These are phyloP conservation scores for Catharus fuscescens DNA, from an alignment of 2,113 vertebrate species.

Conservation along the genomic window DNA sequence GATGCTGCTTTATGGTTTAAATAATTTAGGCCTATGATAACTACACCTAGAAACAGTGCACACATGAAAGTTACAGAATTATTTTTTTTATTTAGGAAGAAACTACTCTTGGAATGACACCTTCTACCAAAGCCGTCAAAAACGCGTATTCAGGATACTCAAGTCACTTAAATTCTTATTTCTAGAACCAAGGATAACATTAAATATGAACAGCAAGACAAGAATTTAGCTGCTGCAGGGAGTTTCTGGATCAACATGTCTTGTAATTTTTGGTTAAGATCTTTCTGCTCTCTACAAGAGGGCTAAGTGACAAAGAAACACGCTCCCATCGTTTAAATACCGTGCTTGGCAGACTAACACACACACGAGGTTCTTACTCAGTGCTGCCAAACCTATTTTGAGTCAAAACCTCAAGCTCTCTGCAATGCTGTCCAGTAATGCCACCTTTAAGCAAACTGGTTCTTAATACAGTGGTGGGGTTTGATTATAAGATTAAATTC, in stretches of 20 bases:
- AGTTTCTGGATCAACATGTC: neutral
- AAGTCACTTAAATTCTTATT: neutral
- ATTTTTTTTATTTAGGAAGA: neutral
- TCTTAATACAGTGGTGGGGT: neutral
- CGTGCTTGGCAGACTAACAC: conserved; percentile 18
- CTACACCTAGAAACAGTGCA: conserved; percentile 1
- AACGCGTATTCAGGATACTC: neutral
- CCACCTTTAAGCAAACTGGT: neutral
- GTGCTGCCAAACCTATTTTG: neutral
- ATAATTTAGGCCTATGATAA: conserved; percentile 42
- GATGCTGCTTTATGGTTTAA: conserved; percentile 22
- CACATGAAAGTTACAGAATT: neutral
- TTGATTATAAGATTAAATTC: neutral
- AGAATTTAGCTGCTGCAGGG: neutral
- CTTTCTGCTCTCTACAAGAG: conserved; percentile 34
- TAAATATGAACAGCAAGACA: neutral
- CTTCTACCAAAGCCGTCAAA: fast-evolving
- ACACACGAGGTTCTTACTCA: conserved; percentile 18
- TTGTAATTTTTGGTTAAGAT: conserved; percentile 20
- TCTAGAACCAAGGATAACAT: neutral
- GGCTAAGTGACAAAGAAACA: conserved; percentile 37
- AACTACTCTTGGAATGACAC: neutral
- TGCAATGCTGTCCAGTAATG: neutral
- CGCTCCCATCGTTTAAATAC: neutral
- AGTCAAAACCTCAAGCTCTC: neutral